These are phyloP conservation scores for Ctenoplectra terminalis DNA, from an alignment of 1,140 invertebrate species.

Conservation along the genomic window DNA sequence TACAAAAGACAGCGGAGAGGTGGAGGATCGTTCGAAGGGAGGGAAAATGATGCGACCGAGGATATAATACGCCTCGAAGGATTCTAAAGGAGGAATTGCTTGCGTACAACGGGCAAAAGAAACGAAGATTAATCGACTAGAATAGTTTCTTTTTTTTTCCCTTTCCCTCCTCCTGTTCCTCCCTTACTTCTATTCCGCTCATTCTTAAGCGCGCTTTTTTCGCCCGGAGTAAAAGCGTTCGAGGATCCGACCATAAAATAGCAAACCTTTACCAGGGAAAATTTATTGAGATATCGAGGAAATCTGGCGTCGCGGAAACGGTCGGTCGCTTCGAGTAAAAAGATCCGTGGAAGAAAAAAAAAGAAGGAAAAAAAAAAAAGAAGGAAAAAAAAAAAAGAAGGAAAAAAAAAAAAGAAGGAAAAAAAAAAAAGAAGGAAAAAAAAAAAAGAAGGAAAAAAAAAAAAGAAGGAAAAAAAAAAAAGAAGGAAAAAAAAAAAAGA, in stretches of 20 bases:
- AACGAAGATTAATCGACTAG: constrained; percentile 65
- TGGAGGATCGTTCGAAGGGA: not conserved
- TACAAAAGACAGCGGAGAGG: not conserved
- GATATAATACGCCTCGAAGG: constrained; percentile 40
- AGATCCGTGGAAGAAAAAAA: not conserved
- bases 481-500: not conserved
- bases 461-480: not conserved
- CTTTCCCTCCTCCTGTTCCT: not conserved
- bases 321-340: constrained; percentile 34
- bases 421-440: too few species aligned
- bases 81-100: constrained; percentile 49
- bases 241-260: constrained; percentile 31
- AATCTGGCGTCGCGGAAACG: constrained; percentile 32
- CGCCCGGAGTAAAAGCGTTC: constrained; percentile 3
- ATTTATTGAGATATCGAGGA: constrained; percentile 47
- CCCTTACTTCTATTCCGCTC: constrained; percentile 4
- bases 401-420: not conserved
- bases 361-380: too few species aligned
- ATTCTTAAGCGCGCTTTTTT: constrained; percentile 53
- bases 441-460: too few species aligned
- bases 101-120: constrained; percentile 49
- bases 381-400: too few species aligned
- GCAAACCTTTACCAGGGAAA: constrained; percentile 41
- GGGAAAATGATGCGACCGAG: constrained; percentile 30
- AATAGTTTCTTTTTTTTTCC: constrained; percentile 36